phyloP scores from a whole-genome alignment of 2,888 invertebrate genomes.

The Anarsia innoxiella region DNA sequence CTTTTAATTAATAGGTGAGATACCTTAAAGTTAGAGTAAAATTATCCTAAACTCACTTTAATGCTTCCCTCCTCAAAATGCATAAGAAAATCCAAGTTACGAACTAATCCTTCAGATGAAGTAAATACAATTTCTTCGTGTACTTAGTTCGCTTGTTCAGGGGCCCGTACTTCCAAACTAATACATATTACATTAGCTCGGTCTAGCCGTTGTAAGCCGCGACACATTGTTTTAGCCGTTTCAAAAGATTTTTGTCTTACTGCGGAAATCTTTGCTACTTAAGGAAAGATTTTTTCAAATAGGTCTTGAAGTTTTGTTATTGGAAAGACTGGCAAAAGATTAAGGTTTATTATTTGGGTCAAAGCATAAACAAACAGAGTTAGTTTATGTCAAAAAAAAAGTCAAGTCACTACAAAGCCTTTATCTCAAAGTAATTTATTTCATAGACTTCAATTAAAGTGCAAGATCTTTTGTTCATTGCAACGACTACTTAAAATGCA shows the following conservation, averaged over 20 bases:
- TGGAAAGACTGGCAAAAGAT: no score
- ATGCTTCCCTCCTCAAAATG: neutral
- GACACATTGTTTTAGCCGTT: conserved; percentile 38
- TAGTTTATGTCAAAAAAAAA: no score
- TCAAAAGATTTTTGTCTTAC: conserved; percentile 22
- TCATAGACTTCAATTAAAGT: no score
- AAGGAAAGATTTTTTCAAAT: neutral
- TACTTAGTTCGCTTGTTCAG: neutral
- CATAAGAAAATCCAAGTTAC: neutral
- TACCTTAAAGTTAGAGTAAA: no score
- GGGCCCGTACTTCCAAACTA: conserved; percentile 29
- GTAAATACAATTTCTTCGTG: neutral
- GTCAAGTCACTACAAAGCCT: no score
- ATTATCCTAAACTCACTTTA: no score
- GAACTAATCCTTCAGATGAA: neutral
- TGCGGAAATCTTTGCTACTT: conserved; percentile 21
- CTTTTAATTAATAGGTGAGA: no score
- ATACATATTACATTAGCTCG: conserved; percentile 56
- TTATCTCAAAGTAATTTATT: no score
- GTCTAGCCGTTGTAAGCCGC: conserved; percentile 39
- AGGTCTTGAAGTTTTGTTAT: no score
- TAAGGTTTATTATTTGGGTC: no score
- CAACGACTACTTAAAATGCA: conserved; percentile 1
- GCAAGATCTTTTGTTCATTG: no score
- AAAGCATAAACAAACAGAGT: no score